Conservation (phyloP, 1,140 invertebrate genomes). For the Apis mellifera region Amel_HAv3.1 CM009931.2:17195501-17196000, state of each 20-base stretch:
- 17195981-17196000: not conserved
- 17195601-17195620: too few relatives aligned
- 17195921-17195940: not conserved
- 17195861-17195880: not conserved
- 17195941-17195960: not conserved
- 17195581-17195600: too few relatives aligned
- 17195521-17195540: not conserved
- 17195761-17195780: not conserved
- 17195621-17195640: too few relatives aligned
- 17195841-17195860: too few relatives aligned
- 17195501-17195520: not conserved
- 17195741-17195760: too few relatives aligned
- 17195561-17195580: too few relatives aligned
- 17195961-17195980: conserved; percentile 4
- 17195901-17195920: not conserved
- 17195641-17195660: too few relatives aligned
- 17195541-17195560: too few relatives aligned
- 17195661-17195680: too few relatives aligned
- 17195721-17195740: too few relatives aligned
- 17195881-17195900: not conserved
- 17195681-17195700: too few relatives aligned
- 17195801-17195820: not conserved
- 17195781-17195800: not conserved
- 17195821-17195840: not conserved
- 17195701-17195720: too few relatives aligned